phyloP scores from a whole-genome alignment of 2,888 invertebrate species.

The Lottia gigantea region DNA sequence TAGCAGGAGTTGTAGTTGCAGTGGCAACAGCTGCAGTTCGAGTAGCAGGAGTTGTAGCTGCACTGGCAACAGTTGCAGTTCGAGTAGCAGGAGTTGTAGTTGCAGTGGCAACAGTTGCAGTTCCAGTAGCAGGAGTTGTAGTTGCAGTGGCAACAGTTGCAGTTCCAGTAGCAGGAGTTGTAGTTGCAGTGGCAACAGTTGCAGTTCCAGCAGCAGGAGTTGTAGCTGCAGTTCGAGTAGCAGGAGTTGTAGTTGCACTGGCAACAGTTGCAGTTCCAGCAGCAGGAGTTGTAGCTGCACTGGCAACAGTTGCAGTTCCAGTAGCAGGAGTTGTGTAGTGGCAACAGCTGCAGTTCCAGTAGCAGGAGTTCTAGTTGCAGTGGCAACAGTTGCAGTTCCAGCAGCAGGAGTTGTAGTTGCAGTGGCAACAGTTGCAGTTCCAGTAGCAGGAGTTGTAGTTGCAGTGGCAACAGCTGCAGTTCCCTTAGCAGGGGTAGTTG shows the following conservation, averaged over 20 bases:
- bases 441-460: no score
- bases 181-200: not conserved
- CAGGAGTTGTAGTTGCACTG: slow-evolving; percentile 5
- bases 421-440: no score
- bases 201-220: not conserved
- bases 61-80: not conserved
- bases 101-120: no score
- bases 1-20: not conserved
- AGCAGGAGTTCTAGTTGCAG: not conserved
- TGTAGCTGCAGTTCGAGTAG: not conserved
- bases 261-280: not conserved
- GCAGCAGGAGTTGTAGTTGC: slow-evolving; percentile 5
- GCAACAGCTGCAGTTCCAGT: no score
- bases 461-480: no score
- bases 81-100: not conserved
- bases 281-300: not conserved
- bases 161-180: not conserved
- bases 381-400: no score
- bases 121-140: not conserved
- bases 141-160: not conserved
- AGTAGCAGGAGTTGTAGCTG: not conserved
- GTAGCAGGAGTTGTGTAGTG: no score
- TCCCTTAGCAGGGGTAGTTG: no score
- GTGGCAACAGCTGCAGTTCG: not conserved
- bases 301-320: no score